Evolutionary conservation across 1,140 invertebrate genomes (phyloP), one percentile per base, ranked within the genome.

Genomic region (Microvelia longipes): DNA sequence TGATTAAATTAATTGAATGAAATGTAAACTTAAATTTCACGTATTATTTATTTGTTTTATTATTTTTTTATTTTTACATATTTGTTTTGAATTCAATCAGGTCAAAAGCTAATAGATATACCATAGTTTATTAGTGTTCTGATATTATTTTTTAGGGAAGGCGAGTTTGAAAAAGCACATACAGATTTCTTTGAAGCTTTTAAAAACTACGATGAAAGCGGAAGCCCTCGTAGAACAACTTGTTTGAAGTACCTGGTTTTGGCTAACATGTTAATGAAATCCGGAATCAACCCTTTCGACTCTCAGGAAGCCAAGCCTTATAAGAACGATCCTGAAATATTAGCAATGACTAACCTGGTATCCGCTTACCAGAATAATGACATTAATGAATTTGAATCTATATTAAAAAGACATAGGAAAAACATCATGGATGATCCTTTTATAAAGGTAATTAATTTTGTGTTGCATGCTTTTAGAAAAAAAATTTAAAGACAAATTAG

Each of bases 181-280:
- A 98, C 95, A 1, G 97, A 99, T 78, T 99, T 99, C 81, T 99
- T 99, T 82, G 96, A 99, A 82, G 98, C 98, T 1, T 99, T 99
- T 79, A 99, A 99, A 83, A 99, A 99, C 81, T 99, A 99, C 79
- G 98, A 99, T 84, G 97, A 99, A 82, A 98, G 95, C 60, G 97
- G 97, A n/a, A 97, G 93, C 75, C 94, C 95, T 60, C 83, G 97
- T 72, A 83, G 98, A 74, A 99, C 96, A 27, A 98, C 95, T 0
- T 99, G 97, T 79, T 81, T 99, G 15, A 99, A 99, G 81, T 99
- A 99, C 82, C 85, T 99, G 72, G 97, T 99, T 35, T 80, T 99
- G 75, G 96, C 98, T 5, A 99, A 98, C 80, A 99, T 99, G 98
- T 87, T 97, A 69, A 97, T 97, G 94, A 97, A 97, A 80, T 98